Evolutionary conservation across 2,888 invertebrate species (phyloP).

Genomic region (Macropis europaea): DNA sequence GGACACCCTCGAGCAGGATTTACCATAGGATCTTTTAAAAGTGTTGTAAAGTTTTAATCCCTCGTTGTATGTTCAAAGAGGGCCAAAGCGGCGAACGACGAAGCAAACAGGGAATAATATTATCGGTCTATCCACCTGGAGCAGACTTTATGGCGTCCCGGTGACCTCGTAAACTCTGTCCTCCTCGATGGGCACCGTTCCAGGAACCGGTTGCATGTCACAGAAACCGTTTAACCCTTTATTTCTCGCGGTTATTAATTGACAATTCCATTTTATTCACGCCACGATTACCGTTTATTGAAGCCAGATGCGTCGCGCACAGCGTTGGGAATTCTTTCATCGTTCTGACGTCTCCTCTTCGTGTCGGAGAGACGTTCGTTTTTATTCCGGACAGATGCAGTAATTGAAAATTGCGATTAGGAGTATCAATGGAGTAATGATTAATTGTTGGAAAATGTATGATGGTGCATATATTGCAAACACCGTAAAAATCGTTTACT

Average conservation of each 20-base stretch:
- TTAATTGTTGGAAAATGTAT: too few species aligned
- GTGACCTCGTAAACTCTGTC: conserved; percentile 35
- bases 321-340: too few species aligned
- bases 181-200: conserved; percentile 19
- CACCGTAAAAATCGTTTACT: too few species aligned
- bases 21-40: too few species aligned
- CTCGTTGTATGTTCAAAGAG: neutral
- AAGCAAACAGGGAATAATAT: conserved; percentile 18
- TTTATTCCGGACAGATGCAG: too few species aligned
- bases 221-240: conserved; percentile 15
- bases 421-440: too few species aligned
- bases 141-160: conserved; percentile 19
- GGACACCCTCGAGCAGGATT: conserved; percentile 28
- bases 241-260: conserved; percentile 25
- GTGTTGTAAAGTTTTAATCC: conserved; percentile 47
- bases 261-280: conserved; percentile 7
- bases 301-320: neutral
- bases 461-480: too few species aligned
- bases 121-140: conserved; percentile 14
- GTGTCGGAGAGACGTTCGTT: too few species aligned
- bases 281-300: neutral
- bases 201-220: conserved; percentile 30
- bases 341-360: too few species aligned
- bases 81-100: conserved; percentile 29
- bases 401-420: too few species aligned